Evolutionary conservation across 1,140 invertebrate genomes (phyloP).

Genomic region (Cherax destructor): DNA sequence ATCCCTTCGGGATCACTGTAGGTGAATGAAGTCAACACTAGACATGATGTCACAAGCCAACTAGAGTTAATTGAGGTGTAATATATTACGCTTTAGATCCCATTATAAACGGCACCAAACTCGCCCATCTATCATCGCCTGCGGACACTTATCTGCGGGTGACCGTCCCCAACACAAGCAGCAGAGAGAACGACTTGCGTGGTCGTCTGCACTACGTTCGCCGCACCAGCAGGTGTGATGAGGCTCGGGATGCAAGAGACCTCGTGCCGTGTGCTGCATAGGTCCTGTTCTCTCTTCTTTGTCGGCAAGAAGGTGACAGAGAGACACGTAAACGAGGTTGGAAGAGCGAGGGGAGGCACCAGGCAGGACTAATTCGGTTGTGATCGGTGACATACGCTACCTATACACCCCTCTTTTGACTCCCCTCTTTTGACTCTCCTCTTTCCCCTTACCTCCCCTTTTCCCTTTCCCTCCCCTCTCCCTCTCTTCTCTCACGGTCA

Average conservation of each 20-base stretch:
- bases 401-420: background rate
- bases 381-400: conserved; percentile 50
- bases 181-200: too few relatives aligned
- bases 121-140: conserved; percentile 53
- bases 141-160: conserved; percentile 46
- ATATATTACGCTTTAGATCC: conserved; percentile 47
- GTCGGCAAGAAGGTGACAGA: background rate
- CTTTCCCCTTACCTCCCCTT: background rate
- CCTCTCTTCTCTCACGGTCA: conserved; percentile 32
- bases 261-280: too few relatives aligned
- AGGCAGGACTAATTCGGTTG: conserved; percentile 51
- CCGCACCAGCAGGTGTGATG: too few relatives aligned
- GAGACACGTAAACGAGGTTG: background rate
- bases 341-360: background rate
- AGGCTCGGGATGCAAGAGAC: too few relatives aligned
- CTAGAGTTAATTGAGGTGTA: conserved; percentile 48
- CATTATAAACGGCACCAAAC: conserved; percentile 60
- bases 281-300: too few relatives aligned
- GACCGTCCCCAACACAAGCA: background rate
- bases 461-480: background rate
- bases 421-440: background rate
- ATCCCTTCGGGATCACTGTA: too few relatives aligned
- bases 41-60: background rate
- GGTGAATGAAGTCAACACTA: too few relatives aligned
- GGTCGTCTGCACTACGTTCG: too few relatives aligned